Evolutionary conservation across 23 tunicate genomes (phyloP), one percentile per base, ranked within the genome.

Genomic region (Diplosoma virens): DNA sequence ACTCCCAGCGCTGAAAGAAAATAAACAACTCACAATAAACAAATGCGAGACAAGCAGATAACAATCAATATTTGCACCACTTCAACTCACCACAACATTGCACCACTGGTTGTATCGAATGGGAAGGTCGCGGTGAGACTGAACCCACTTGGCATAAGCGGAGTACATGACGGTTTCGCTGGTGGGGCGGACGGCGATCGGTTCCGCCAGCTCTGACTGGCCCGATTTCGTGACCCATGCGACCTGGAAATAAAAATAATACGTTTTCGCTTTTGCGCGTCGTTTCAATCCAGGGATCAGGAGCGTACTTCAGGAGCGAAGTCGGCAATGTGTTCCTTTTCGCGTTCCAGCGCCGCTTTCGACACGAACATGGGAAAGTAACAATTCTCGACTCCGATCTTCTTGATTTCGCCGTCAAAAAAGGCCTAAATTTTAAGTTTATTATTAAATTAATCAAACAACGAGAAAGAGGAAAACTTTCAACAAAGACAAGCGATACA

Each of bases 211-310:
- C n/a, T 88, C 95, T 0, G 99, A 77, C 33, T 83, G 66, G 30
- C 99, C 99, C 3, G 99, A 95, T 56, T 77, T 86, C 22, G 99
- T 95, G 11, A 95, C 99, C 99, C 99, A 95, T 20, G 99, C 99
- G 34, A 95, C 97, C 97, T 90, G 77, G 30, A 61, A 55, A n/a
- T n/a, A n/a, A n/a, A n/a, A n/a, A n/a, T n/a, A n/a, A n/a, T n/a
- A n/a, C n/a, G n/a, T n/a, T n/a, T n/a, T n/a, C n/a, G n/a, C n/a
- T n/a, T n/a, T n/a, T n/a, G n/a, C n/a, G n/a, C n/a, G n/a, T n/a
- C n/a, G 16, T 63, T 6, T 27, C 9, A 63, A 63, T 6, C 27
- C 3, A 30, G 9, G 30, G 3, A 4, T 25, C 6, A 20, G 7
- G n/a, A 25, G 17, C 50, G 21, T 67, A 90, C 99, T 85, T 95